Percentiles rank a stretch among this genome's conserved stretches.
Conservation (phyloP, 1,140 invertebrate species). For the Heliconius eleuchia region DNA sequence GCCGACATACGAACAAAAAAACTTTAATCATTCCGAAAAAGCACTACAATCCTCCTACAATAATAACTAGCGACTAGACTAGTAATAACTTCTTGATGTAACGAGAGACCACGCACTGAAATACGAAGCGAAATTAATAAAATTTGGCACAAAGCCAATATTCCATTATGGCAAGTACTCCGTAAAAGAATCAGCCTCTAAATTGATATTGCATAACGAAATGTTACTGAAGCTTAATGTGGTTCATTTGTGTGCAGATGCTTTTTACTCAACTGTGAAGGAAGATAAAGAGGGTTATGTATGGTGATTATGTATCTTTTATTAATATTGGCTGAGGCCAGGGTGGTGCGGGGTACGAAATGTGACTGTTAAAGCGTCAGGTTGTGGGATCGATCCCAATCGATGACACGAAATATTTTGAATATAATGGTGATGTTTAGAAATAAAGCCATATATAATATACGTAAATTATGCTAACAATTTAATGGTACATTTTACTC, state of each 20-base stretch:
- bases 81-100: conserved; percentile 12
- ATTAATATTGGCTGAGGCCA: no score
- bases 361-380: no score
- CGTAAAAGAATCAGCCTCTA: conserved; percentile 24
- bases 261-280: background rate
- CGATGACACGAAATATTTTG: no score
- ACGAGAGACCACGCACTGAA: conserved; percentile 11
- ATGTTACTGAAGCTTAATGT: conserved; percentile 5
- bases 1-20: background rate
- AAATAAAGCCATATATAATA: no score
- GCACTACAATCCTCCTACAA: background rate
- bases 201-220: conserved; percentile 28
- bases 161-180: conserved; percentile 28
- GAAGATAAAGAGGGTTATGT: background rate
- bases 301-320: no score
- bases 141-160: conserved; percentile 28
- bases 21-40: background rate
- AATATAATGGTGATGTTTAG: no score
- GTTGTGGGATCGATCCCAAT: no score
- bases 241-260: conserved; percentile 10
- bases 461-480: no score
- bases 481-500: no score
- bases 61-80: conserved; percentile 12
- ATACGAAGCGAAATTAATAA: conserved; percentile 24
- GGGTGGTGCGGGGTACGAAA: no score